Evolutionary conservation across 1,140 invertebrate species (phyloP), one percentile per base, ranked within the genome.

Genomic region (Cherax destructor): DNA sequence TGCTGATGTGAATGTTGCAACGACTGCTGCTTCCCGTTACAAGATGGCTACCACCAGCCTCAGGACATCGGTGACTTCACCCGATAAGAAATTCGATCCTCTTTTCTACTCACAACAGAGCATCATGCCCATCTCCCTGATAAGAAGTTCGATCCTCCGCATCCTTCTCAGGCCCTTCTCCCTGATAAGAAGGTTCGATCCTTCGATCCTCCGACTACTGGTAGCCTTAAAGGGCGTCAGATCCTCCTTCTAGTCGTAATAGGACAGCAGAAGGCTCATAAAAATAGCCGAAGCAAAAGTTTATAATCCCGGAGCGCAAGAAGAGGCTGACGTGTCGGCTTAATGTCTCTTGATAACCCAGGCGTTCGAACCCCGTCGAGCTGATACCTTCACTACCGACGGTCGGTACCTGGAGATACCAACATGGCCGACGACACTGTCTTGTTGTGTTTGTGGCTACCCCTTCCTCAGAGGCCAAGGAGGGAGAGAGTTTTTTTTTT

Each of bases 371-470:
- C 50, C 83, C 83, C 88, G 47, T 78, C 76, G 18, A 52, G 16
- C 52, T 50, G 88, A 91, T 91, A 86, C 83, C 83, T 59, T 80
- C 83, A 79, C 88, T 83, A 91, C 88, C 88, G 56, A 41, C 74
- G 41, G 78, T 41, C 86, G 79, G 83, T 91, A 91, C 88, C 80
- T 78, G 59, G 30, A 11, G 83, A 91, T 91, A 84, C 83, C 49
- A 50, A 91, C 88, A 91, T 85, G 88, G 52, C 74, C 83, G 83
- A 47, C 80, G 65, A 91, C 88, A 91, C 88, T 85, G 72, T 72
- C n/a, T 30, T 91, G 85, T 91, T 83, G 80, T 91, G 81, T 91
- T 77, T 78, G 79, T 69, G 88, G 88, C 88, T 91, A 91, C 88
- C 61, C 88, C 69, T 80, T 80, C 78, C 56, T 69, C 86, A 65